Percentiles rank a stretch among this genome's conserved stretches.
Evolutionary conservation across 2,797 vertebrate genomes (phyloP).

Genomic region (Enteromius afrohamiltoni): DNA sequence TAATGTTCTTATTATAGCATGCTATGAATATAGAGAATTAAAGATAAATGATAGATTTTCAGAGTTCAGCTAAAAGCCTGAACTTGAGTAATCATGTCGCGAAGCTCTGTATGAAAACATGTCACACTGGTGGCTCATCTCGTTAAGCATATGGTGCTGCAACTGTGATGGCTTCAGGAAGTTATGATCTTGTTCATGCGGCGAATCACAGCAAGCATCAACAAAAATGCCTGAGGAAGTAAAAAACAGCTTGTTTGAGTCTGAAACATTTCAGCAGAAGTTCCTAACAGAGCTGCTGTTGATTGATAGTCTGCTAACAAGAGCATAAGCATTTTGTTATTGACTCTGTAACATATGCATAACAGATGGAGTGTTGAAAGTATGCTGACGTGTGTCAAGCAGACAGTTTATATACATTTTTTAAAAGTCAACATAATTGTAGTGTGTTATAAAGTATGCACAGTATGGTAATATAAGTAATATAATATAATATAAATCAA

Average conservation of each 20-base stretch:
- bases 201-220: conserved; percentile 19
- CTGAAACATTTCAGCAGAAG: not conserved
- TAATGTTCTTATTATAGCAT: conserved; percentile 46
- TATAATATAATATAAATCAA: no score
- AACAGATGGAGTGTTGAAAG: conserved; percentile 13
- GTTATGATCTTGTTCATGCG: conserved; percentile 6
- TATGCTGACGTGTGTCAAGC: not conserved
- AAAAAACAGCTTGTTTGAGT: conserved; percentile 36
- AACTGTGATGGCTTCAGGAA: conserved; percentile 25
- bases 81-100: not conserved
- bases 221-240: conserved; percentile 8
- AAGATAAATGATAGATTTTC: conserved; percentile 32
- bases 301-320: conserved; percentile 19
- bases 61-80: not conserved
- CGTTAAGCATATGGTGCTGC: conserved; percentile 21
- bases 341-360: not conserved
- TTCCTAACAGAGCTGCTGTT: not conserved
- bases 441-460: not conserved
- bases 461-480: not conserved
- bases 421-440: not conserved
- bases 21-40: conserved; percentile 30
- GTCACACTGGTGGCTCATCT: conserved; percentile 4
- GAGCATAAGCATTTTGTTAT: not conserved
- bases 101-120: conserved; percentile 16
- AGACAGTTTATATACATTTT: not conserved